Evolutionary conservation across 2,888 invertebrate species (phyloP), one percentile per base, ranked within the genome.

Genomic region (Thymelicus lineola): DNA sequence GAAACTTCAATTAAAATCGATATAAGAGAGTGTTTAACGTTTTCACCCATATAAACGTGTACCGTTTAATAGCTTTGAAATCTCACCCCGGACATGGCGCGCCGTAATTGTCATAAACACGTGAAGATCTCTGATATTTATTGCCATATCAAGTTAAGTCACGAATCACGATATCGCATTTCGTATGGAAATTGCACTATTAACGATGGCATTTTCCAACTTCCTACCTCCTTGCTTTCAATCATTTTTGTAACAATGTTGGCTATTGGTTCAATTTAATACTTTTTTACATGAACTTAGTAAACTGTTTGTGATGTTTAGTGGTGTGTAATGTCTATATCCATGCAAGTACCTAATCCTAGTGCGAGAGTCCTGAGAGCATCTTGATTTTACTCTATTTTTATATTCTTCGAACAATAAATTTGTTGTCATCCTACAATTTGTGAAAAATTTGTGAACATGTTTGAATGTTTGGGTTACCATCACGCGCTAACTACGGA

Each of bases 41-140:
- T 59, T 42, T 50, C 17, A 50, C 48, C 17, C 48, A 7, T 3
- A 60, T 10, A 42, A 60, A 20, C 59, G 42, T 45, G 60, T 53
- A n/a, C 50, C 7, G 45, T 53, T 42, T 38, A 53, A 61, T 50
- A 50, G 48, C 48, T 50, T 50, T 17, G 17, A 15, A 57, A 62
- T 68, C 57, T 68, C 55, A 45, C 14, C 36, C 45, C 61, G 12
- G 67, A 67, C 60, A 55, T 67, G 45, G 67, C 53, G 45, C 45
- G 35, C 53, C 45, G 46, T 68, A 62, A 68, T 68, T 68, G 62
- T 68, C 68, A 62, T 62, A 68, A 68, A 57, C 55, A 53, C 61
- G 61, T 62, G 68, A 68, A 68, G 68, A 67, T 67, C 61, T 67
- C 67, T 9, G 67, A 67, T 67, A 67, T 67, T 61, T 67, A 67